A percentile compares a stretch with the other conserved stretches of the same genome.
Conservation (phyloP, 2,113 vertebrate genomes). For the Callocephalon fimbriatum region DNA sequence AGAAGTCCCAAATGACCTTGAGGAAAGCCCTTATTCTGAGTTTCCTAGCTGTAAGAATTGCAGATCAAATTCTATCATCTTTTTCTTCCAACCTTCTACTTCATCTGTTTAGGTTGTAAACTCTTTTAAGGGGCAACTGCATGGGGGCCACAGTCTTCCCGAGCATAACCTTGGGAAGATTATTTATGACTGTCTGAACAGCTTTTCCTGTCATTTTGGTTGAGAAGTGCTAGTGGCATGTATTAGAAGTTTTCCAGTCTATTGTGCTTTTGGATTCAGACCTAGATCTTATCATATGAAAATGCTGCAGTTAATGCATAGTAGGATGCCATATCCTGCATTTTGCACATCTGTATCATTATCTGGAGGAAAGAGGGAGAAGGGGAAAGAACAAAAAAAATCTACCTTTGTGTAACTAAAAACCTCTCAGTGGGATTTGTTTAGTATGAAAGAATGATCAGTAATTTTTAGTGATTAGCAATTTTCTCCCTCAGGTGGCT, state of each 20-base stretch:
- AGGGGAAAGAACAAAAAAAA: neutral
- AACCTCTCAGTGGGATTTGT: conserved; percentile 76
- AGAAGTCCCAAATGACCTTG: neutral
- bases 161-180: neutral
- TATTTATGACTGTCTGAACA: neutral
- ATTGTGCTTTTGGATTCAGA: conserved; percentile 55
- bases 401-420: conserved; percentile 55
- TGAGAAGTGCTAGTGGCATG: neutral
- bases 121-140: neutral
- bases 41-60: neutral
- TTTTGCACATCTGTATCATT: conserved; percentile 69
- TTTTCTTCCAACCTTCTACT: neutral
- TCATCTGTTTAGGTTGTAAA: neutral
- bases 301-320: conserved; percentile 50
- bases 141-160: neutral
- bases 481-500: conserved; percentile 78
- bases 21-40: neutral
- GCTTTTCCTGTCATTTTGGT: neutral
- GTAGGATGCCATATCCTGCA: conserved; percentile 50
- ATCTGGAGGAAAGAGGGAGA: conserved; percentile 30
- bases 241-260: conserved; percentile 57
- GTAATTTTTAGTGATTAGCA: conserved; percentile 79
- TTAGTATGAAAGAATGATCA: conserved; percentile 78
- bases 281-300: conserved; percentile 60
- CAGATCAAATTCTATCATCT: neutral